Percentiles rank a stretch among this genome's conserved stretches.
Conservation (phyloP, 2,113 vertebrate genomes). For the Chunga burmeisteri region DNA sequence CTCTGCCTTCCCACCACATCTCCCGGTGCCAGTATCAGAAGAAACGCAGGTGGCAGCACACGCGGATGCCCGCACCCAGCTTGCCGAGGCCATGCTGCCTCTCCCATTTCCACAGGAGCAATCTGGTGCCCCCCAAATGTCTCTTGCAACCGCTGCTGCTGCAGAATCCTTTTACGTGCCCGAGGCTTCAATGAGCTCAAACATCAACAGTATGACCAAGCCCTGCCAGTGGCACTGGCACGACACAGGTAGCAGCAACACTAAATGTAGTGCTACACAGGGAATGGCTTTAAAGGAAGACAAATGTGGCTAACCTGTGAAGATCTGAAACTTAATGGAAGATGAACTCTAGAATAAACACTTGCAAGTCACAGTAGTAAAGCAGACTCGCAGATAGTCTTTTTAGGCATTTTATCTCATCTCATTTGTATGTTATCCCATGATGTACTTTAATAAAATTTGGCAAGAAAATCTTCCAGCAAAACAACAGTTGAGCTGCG, state of each 20-base stretch:
- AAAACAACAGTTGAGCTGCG: not conserved
- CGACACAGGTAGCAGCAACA: not conserved
- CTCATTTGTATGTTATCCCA: not conserved
- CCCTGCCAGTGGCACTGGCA: not conserved
- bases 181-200: not conserved
- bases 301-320: not conserved
- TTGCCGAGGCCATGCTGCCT: not conserved
- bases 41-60: not conserved
- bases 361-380: not conserved
- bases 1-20: not conserved
- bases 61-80: fast-evolving
- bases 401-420: not conserved
- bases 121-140: not conserved
- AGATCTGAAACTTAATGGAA: not conserved
- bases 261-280: not conserved
- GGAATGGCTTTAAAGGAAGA: not conserved
- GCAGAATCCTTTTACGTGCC: not conserved
- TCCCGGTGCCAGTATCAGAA: not conserved
- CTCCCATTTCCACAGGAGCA: not conserved
- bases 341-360: not conserved
- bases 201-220: not conserved
- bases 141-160: not conserved
- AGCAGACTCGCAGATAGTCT: not conserved
- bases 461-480: constrained; percentile 20
- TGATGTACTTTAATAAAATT: not conserved